A percentile compares a stretch with the other conserved stretches of the same genome.
These are phyloP conservation scores for Silurus lanzhouensis DNA, from an alignment of 2,797 vertebrate genomes.

Conservation along the genomic window DNA sequence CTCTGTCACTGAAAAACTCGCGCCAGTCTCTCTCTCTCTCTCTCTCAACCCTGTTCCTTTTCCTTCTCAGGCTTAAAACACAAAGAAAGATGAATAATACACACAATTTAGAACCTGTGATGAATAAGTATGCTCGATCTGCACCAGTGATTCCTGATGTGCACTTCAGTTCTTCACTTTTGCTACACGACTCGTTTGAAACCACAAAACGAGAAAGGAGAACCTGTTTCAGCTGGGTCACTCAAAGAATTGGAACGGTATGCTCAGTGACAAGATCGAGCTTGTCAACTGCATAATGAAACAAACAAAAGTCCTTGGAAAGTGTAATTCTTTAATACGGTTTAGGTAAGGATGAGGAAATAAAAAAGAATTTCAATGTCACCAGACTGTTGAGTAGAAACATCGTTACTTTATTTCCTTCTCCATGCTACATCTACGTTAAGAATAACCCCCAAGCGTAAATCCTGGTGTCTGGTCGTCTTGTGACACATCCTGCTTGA, in stretches of 20 bases:
- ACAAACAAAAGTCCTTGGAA: neutral
- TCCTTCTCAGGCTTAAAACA: slow-evolving; percentile 18
- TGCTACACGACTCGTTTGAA: neutral
- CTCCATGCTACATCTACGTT: neutral
- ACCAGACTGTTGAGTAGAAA: neutral
- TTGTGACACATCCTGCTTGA: slow-evolving; percentile 47
- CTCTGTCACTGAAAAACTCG: slow-evolving; percentile 51
- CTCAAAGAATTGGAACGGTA: slow-evolving; percentile 23
- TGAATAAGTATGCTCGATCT: neutral
- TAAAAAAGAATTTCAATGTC: neutral
- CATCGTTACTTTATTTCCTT: no score
- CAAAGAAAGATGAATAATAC: neutral
- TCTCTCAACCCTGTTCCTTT: neutral
- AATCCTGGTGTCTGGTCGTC: neutral
- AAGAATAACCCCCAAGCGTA: neutral
- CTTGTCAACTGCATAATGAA: neutral
- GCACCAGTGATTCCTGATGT: neutral
- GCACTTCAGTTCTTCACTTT: neutral
- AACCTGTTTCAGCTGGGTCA: slow-evolving; percentile 28
- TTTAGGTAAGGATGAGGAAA: neutral
- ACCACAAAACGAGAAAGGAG: slow-evolving; percentile 6
- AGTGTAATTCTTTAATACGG: neutral
- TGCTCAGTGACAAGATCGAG: slow-evolving; percentile 9
- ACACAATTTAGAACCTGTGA: neutral
- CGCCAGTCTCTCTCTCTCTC: slow-evolving; percentile 43